phyloP scores from a whole-genome alignment of 2,888 invertebrate species.

The Pseudolycoriella hygida region DNA sequence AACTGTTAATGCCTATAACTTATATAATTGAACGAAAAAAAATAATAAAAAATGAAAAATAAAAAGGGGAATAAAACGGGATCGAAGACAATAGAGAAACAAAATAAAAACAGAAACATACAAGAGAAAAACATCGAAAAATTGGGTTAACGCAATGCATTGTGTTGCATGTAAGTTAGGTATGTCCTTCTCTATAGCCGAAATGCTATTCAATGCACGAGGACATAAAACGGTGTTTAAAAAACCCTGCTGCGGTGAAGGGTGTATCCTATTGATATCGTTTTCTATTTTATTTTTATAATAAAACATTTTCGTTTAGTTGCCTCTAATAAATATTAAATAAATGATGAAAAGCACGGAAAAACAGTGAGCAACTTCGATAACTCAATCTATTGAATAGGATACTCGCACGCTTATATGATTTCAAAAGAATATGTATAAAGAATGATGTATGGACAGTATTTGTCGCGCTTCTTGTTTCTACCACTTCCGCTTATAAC shows the following conservation, averaged over 20 bases:
- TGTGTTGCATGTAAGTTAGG: not conserved
- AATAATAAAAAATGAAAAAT: not conserved
- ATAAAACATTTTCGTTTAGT: not conserved
- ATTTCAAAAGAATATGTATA: no score
- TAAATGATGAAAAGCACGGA: no score
- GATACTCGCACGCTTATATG: no score
- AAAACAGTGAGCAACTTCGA: no score
- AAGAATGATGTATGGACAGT: no score
- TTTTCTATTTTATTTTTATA: not conserved
- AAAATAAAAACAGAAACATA: slow-evolving; percentile 4
- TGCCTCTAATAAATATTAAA: no score
- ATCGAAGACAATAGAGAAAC: not conserved
- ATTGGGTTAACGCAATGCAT: not conserved
- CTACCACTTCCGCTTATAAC: no score
- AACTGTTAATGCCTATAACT: not conserved
- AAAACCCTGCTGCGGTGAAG: not conserved
- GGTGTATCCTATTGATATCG: not conserved
- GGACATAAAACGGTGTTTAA: not conserved
- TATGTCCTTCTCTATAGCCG: not conserved
- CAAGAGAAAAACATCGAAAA: slow-evolving; percentile 8
- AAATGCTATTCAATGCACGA: not conserved
- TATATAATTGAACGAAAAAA: not conserved
- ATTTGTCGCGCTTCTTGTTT: no score
- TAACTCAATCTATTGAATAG: no score
- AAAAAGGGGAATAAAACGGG: not conserved